Evolutionary conservation across 2,797 vertebrate species (phyloP).

Genomic region (Sebastes flavidus): DNA sequence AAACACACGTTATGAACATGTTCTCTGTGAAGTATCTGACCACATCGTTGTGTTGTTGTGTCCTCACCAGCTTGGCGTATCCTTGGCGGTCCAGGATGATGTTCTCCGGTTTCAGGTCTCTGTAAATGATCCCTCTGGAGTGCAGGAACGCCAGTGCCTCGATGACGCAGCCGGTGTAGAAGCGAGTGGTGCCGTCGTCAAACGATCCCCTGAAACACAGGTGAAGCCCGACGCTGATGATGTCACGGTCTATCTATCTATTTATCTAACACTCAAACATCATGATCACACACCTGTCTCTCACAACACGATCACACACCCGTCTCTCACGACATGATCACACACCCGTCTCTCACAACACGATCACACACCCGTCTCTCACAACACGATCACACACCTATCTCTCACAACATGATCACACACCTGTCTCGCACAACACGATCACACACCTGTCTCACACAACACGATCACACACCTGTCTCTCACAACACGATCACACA

Average conservation of each 20-base stretch:
- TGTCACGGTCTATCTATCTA: neutral
- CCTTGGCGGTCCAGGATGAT: constrained; percentile 77
- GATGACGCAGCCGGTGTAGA: constrained; percentile 78
- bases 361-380: neutral
- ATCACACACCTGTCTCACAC: constrained; percentile 67
- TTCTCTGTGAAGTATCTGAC: neutral
- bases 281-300: constrained; percentile 61
- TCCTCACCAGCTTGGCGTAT: constrained; percentile 74
- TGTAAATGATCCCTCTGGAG: constrained; percentile 77
- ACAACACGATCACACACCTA: neutral
- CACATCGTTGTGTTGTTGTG: neutral
- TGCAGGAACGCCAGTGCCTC: constrained; percentile 78
- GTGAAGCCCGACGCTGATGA: neutral
- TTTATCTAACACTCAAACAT: neutral
- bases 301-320: constrained; percentile 44
- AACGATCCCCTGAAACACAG: constrained; percentile 66
- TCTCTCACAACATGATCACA: neutral
- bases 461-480: too few relatives aligned
- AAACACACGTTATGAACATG: accelerated
- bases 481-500: too few relatives aligned
- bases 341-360: constrained; percentile 65
- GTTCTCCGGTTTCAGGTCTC: constrained; percentile 81
- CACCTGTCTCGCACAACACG: neutral
- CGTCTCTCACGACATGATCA: constrained; percentile 51
- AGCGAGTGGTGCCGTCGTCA: constrained; percentile 73